Conservation (phyloP, 1,140 invertebrate genomes). For the Pseudomyrmex dendroicus region DNA sequence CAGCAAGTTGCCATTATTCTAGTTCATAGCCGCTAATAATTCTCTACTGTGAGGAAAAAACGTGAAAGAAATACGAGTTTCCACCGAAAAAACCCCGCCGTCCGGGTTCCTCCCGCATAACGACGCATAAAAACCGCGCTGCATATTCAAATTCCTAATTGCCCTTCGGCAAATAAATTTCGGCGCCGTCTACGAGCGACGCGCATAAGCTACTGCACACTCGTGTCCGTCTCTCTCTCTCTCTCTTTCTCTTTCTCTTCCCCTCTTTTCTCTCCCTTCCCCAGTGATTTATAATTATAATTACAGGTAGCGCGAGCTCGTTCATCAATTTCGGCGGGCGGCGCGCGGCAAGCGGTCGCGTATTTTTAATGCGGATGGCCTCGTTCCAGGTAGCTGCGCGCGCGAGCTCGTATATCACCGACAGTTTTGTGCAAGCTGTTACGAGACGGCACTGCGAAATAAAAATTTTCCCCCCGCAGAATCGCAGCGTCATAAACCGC, state of each 20-base stretch:
- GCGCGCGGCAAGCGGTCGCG: conserved; percentile 61
- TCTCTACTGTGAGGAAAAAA: conserved; percentile 10
- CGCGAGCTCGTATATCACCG: conserved; percentile 78
- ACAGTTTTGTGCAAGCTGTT: conserved; percentile 81
- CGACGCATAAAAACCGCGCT: conserved; percentile 56
- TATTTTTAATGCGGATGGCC: conserved; percentile 81
- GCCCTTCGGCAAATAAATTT: conserved; percentile 70
- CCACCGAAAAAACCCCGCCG: conserved; percentile 31
- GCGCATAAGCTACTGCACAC: conserved; percentile 40
- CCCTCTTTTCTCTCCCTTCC: background rate
- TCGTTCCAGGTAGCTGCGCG: conserved; percentile 74
- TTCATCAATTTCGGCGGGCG: conserved; percentile 77
- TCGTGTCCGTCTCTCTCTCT: conserved; percentile 27
- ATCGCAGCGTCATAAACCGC: conserved; percentile 64
- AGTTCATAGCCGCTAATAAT: conserved; percentile 48
- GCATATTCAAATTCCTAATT: conserved; percentile 61
- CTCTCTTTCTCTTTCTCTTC: too few species aligned
- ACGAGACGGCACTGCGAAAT: conserved; percentile 76
- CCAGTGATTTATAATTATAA: conserved; percentile 81
- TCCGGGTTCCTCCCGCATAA: conserved; percentile 24
- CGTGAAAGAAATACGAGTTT: conserved; percentile 41
- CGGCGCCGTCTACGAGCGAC: conserved; percentile 62
- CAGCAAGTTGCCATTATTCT: conserved; percentile 26
- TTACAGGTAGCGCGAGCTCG: conserved; percentile 75
- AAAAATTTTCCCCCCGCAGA: conserved; percentile 73